A percentile compares a stretch with the other conserved stretches of the same genome.
phyloP scores from a whole-genome alignment of 2,113 vertebrate species.

The Catharus minimus region DNA sequence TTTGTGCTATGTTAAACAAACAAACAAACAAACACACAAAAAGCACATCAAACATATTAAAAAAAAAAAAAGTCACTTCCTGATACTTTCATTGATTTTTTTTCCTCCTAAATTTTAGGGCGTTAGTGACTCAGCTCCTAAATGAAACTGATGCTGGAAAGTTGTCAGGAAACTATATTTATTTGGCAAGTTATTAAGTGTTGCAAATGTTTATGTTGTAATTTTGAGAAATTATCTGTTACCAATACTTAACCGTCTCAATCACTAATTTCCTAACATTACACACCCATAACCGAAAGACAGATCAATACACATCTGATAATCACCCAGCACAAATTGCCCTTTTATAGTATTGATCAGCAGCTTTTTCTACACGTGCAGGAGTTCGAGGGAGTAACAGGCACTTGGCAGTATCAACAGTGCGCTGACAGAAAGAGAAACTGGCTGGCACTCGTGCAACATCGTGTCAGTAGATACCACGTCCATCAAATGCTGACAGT shows the following conservation, averaged over 20 bases:
- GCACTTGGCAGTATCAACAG: slow-evolving; percentile 56
- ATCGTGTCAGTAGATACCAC: slow-evolving; percentile 37
- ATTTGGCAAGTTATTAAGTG: not conserved
- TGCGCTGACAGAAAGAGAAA: slow-evolving; percentile 17
- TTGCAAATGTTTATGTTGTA: not conserved
- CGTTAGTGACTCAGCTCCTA: not conserved
- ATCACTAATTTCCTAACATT: not conserved
- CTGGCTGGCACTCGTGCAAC: slow-evolving; percentile 15
- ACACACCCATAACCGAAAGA: not conserved
- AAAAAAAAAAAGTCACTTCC: not conserved
- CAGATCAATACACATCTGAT: not conserved
- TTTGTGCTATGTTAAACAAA: not conserved
- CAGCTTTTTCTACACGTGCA: not conserved
- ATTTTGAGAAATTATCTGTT: slow-evolving; percentile 19
- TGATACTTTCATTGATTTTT: not conserved
- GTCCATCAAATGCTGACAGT: slow-evolving; percentile 57
- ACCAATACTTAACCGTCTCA: not conserved
- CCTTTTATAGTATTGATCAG: slow-evolving; percentile 26
- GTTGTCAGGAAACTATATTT: slow-evolving; percentile 5
- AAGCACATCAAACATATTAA: not conserved
- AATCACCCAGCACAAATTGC: not conserved
- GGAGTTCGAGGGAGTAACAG: slow-evolving; percentile 9
- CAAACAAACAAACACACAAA: not conserved
- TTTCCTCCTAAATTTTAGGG: not conserved
- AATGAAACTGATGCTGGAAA: slow-evolving; percentile 17